Evolutionary conservation across 2,888 invertebrate species (phyloP).

Genomic region (Hoplodrina blanda): DNA sequence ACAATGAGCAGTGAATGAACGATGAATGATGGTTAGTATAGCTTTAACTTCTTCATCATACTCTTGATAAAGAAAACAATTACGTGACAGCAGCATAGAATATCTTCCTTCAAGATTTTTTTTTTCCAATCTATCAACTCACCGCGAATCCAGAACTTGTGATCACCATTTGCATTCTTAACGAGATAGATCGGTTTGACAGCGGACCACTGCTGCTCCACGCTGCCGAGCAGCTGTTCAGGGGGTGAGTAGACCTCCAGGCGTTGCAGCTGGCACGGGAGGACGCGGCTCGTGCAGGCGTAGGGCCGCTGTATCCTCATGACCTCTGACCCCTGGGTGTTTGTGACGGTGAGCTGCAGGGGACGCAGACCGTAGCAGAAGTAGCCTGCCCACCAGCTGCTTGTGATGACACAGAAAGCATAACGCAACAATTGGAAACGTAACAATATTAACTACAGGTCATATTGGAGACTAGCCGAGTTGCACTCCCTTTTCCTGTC

Average conservation of each 20-base stretch:
- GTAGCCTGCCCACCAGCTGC: slow-evolving; percentile 86
- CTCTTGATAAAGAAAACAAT: background rate
- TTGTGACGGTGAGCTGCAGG: slow-evolving; percentile 76
- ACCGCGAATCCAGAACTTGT: slow-evolving; percentile 94
- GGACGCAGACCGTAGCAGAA: slow-evolving; percentile 83
- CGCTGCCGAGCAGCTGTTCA: slow-evolving; percentile 92
- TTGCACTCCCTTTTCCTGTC: no score
- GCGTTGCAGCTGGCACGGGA: slow-evolving; percentile 94
- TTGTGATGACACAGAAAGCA: background rate
- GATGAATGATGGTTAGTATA: no score
- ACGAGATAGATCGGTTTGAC: slow-evolving; percentile 93
- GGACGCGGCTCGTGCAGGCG: slow-evolving; percentile 94
- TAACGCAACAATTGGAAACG: no score
- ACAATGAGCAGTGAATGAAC: no score
- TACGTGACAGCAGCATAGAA: background rate
- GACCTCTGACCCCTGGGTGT: slow-evolving; percentile 85
- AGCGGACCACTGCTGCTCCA: slow-evolving; percentile 94
- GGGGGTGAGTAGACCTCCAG: slow-evolving; percentile 94
- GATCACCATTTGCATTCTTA: slow-evolving; percentile 92
- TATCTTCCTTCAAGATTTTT: no score
- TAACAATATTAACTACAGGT: no score
- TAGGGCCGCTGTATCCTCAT: slow-evolving; percentile 95
- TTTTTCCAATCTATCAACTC: slow-evolving; percentile 13
- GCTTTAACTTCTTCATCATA: no score
- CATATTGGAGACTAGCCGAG: no score